Evolutionary conservation across 2,113 vertebrate genomes (phyloP).

Genomic region (Grantiella picta): DNA sequence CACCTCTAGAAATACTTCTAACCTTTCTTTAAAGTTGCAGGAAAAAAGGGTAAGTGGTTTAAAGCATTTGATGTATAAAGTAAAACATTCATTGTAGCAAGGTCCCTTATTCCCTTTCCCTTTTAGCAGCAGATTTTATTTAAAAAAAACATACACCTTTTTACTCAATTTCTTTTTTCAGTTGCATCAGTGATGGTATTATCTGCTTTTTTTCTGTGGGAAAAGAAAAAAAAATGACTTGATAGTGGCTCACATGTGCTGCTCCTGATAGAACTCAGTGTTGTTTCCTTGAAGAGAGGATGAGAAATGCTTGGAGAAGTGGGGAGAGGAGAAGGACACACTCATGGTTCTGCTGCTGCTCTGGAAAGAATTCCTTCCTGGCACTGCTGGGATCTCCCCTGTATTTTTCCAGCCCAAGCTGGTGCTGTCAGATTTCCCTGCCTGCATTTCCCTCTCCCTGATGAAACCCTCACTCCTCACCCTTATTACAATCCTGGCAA

Average conservation of each 20-base stretch:
- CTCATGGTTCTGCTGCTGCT: not conserved
- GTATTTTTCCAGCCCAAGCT: not conserved
- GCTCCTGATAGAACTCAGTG: not conserved
- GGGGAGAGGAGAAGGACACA: not conserved
- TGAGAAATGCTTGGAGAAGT: not conserved
- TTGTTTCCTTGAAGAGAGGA: not conserved
- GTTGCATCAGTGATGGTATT: not conserved
- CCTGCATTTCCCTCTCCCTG: too few species aligned
- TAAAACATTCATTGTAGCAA: constrained; percentile 15
- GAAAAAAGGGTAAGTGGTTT: not conserved
- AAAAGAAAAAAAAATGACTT: not conserved
- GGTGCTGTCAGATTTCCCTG: not conserved
- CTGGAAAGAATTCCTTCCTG: not conserved
- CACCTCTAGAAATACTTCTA: constrained; percentile 20
- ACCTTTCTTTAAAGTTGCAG: constrained; percentile 2
- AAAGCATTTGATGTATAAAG: constrained; percentile 21
- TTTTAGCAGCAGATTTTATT: not conserved
- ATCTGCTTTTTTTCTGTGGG: not conserved
- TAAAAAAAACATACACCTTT: not conserved
- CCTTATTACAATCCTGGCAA: not conserved
- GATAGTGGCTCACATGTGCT: not conserved
- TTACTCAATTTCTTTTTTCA: not conserved
- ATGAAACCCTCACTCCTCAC: not conserved
- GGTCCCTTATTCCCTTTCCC: not conserved
- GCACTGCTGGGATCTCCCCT: not conserved